Evolutionary conservation across 2,888 invertebrate species (phyloP).

Genomic region (Falcaria lacertinaria): DNA sequence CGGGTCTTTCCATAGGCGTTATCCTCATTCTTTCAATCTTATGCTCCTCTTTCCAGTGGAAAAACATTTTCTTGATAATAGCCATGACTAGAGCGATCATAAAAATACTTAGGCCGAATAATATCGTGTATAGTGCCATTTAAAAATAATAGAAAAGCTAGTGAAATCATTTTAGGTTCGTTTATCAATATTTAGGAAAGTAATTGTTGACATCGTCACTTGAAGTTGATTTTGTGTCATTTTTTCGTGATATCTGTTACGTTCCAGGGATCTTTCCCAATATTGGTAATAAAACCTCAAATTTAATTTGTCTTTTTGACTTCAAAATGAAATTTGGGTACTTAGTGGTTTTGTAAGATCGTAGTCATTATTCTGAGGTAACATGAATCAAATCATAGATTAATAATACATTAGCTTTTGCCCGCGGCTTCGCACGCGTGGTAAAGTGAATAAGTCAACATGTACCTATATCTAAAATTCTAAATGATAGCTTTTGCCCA

Average conservation of each 20-base stretch:
- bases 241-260: background rate
- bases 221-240: background rate
- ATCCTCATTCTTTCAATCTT: conserved; percentile 50
- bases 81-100: conserved; percentile 66
- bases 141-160: conserved; percentile 6
- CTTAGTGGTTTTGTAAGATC: too few relatives aligned
- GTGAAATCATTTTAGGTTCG: conserved; percentile 10
- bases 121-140: conserved; percentile 70
- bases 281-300: too few relatives aligned
- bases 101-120: conserved; percentile 68
- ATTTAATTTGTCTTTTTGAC: too few relatives aligned
- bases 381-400: too few relatives aligned
- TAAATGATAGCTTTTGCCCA: too few relatives aligned
- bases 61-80: conserved; percentile 68
- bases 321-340: too few relatives aligned
- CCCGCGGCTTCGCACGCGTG: too few relatives aligned
- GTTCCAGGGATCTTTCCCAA: too few relatives aligned
- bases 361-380: too few relatives aligned
- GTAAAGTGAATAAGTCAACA: too few relatives aligned
- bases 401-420: too few relatives aligned
- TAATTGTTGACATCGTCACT: conserved; percentile 5
- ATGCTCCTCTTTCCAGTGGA: conserved; percentile 66
- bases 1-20: conserved; percentile 46
- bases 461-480: too few relatives aligned
- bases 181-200: conserved; percentile 15